phyloP scores from a whole-genome alignment of 1,140 invertebrate genomes.

The Drosophila arizonae region DNA sequence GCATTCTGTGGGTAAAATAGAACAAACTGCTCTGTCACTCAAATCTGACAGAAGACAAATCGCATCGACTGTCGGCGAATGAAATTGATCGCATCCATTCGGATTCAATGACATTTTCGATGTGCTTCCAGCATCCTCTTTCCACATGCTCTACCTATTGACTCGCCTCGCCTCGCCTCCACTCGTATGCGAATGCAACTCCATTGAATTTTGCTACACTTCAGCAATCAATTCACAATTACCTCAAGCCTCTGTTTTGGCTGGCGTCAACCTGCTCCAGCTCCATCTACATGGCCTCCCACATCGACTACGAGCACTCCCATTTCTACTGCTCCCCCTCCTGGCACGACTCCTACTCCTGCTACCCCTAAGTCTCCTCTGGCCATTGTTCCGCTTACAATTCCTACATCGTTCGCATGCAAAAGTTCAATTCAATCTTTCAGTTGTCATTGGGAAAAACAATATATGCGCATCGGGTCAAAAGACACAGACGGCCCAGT shows the following conservation, averaged over 20 bases:
- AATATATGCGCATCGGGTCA: conserved; percentile 52
- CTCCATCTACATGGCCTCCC: neutral
- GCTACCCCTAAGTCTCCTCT: too few relatives aligned
- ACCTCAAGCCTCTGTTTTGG: conserved; percentile 32
- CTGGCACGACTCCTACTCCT: neutral
- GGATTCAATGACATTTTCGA: conserved; percentile 36
- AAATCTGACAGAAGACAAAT: conserved; percentile 81
- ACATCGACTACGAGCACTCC: neutral
- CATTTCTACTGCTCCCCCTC: neutral
- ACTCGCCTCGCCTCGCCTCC: neutral
- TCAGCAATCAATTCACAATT: conserved; percentile 78
- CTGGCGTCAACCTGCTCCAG: neutral
- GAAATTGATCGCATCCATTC: conserved; percentile 67
- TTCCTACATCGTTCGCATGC: conserved; percentile 46
- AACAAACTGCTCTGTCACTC: conserved; percentile 78
- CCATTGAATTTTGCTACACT: conserved; percentile 66
- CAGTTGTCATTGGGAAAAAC: conserved; percentile 76
- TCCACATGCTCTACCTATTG: too few relatives aligned
- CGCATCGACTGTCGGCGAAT: conserved; percentile 49
- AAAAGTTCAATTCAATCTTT: conserved; percentile 79
- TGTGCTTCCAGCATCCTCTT: neutral
- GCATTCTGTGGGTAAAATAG: conserved; percentile 31
- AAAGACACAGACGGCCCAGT: conserved; percentile 15
- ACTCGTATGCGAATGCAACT: conserved; percentile 18
- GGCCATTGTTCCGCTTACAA: neutral